Percentiles rank a stretch among this genome's conserved stretches.
phyloP scores from a whole-genome alignment of 2,113 vertebrate species.

The Hiodon alosoides region DNA sequence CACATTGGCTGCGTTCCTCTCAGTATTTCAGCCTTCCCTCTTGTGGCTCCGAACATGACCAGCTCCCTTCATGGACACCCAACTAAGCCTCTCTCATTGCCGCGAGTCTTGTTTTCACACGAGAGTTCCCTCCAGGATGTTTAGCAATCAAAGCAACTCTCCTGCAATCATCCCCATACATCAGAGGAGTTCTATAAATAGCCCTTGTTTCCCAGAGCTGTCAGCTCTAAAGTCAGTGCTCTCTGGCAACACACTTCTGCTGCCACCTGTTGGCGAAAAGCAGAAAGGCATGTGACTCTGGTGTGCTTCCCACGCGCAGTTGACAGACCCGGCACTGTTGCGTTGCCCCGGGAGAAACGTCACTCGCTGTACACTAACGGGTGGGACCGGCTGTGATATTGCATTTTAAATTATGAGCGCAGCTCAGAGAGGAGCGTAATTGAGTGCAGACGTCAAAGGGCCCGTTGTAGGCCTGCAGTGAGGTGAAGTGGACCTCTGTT shows the following conservation, averaged over 20 bases:
- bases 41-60: not conserved
- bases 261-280: slow-evolving; percentile 68
- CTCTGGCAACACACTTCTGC: slow-evolving; percentile 47
- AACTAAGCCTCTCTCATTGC: not conserved
- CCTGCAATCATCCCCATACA: not conserved
- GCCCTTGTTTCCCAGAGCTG: slow-evolving; percentile 33
- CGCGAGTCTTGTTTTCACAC: not conserved
- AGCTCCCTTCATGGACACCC: not conserved
- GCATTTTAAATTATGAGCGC: no score
- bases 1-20: not conserved
- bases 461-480: no score
- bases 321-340: no score
- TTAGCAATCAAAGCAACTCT: not conserved
- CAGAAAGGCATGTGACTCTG: not conserved
- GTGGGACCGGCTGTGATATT: no score
- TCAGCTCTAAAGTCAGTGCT: not conserved
- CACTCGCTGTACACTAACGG: no score
- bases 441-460: not conserved
- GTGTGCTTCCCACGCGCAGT: not conserved
- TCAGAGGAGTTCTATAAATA: slow-evolving; percentile 33
- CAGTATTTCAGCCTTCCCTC: not conserved
- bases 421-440: not conserved
- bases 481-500: not conserved
- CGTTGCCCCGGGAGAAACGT: no score
- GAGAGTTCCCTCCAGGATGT: not conserved